Percentiles rank a stretch among this genome's conserved stretches.
phyloP scores from a whole-genome alignment of 2,888 invertebrate genomes.

The Campoplex capitator region DNA sequence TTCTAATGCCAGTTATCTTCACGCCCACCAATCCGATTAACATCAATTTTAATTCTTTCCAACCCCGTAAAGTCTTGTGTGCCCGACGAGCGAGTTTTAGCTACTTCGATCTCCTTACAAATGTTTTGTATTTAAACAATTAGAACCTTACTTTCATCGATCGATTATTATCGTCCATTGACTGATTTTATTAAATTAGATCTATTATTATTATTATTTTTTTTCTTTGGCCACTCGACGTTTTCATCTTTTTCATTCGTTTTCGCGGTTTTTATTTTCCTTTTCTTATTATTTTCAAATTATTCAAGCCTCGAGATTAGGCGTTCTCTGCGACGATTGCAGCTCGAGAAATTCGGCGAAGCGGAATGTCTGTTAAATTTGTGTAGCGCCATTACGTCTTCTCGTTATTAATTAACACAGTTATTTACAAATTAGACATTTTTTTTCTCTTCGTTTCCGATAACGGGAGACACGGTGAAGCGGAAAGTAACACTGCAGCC shows the following conservation, averaged over 20 bases:
- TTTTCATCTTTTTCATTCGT: background rate
- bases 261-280: background rate
- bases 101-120: slow-evolving; percentile 51
- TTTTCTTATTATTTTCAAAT: slow-evolving; percentile 7
- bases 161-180: slow-evolving; percentile 65
- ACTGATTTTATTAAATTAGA: slow-evolving; percentile 54
- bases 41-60: slow-evolving; percentile 15
- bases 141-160: slow-evolving; percentile 66
- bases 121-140: slow-evolving; percentile 55
- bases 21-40: slow-evolving; percentile 34
- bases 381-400: slow-evolving; percentile 36
- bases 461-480: slow-evolving; percentile 56
- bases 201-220: slow-evolving; percentile 42
- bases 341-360: slow-evolving; percentile 57
- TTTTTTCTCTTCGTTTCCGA: slow-evolving; percentile 41
- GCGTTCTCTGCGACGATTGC: slow-evolving; percentile 40
- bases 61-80: slow-evolving; percentile 51
- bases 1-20: slow-evolving; percentile 33
- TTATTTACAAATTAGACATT: slow-evolving; percentile 60
- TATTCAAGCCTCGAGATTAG: slow-evolving; percentile 34
- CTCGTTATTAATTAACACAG: slow-evolving; percentile 46
- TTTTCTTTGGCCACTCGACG: slow-evolving; percentile 47
- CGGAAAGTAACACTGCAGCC: slow-evolving; percentile 51
- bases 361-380: slow-evolving; percentile 47
- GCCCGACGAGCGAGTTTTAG: slow-evolving; percentile 41